A percentile compares a stretch with the other conserved stretches of the same genome.
Conservation (phyloP, 2,888 invertebrate genomes). For the Deilephila elpenor region DNA sequence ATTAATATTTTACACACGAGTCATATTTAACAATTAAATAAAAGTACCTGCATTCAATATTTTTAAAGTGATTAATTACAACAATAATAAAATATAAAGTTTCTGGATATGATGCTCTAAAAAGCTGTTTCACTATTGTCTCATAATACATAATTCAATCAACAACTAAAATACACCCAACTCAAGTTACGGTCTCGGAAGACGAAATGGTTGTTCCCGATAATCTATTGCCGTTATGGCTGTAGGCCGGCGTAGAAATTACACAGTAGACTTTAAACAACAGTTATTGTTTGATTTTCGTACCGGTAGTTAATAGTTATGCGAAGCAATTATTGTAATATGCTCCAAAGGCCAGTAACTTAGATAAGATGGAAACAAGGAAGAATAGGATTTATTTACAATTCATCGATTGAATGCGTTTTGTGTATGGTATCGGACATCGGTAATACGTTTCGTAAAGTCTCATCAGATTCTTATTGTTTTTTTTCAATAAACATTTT, state of each 20-base stretch:
- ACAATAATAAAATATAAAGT: neutral
- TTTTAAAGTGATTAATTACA: neutral
- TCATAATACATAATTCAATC: neutral
- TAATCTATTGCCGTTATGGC: neutral
- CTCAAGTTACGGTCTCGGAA: neutral
- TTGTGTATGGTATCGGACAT: too few relatives aligned
- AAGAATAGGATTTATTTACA: neutral
- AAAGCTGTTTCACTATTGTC: neutral
- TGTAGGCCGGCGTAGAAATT: neutral
- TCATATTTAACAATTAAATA: neutral
- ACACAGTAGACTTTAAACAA: neutral
- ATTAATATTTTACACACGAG: neutral
- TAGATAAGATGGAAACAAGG: neutral
- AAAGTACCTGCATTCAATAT: neutral
- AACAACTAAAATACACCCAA: neutral
- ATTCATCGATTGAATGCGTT: too few relatives aligned
- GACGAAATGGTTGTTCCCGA: neutral
- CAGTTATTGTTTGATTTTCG: neutral
- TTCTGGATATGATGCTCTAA: neutral
- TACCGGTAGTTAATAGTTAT: neutral
- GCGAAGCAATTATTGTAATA: neutral
- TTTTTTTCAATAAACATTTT: too few relatives aligned
- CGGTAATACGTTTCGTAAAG: too few relatives aligned
- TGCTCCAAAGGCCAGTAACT: neutral
- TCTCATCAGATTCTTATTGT: too few relatives aligned